Base-by-base conservation (phyloP, 1,140 invertebrate species). In the Argopecten irradians region DNA sequence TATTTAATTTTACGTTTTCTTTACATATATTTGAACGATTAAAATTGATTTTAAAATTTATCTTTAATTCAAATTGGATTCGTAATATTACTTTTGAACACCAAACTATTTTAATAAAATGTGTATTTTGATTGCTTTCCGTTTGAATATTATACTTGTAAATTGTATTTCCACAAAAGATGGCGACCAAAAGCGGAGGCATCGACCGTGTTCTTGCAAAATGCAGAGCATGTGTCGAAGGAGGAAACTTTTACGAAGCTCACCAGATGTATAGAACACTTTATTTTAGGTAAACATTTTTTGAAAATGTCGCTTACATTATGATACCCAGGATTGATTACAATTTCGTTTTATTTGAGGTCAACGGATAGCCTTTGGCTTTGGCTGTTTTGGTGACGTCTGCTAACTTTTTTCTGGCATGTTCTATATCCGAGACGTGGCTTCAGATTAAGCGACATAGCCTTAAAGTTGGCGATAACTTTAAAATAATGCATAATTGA, bases 251-350 rank as follows among this genome's bases (percentile, higher is more conserved):
- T 96, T 99, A 99, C 96, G 98, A 99, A 96, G 98, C 98, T 82
- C 98, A 99, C 96, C 98, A 99, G 96, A 98, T 99, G 97, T 99
- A 99, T 94, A 97, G 98, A 96, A 99, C 98, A 55, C 96, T 99
- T 90, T 98, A 98, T 96, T 99, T 98, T 96, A 98, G 98, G 97
- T 99, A 96, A 88, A 87, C 87, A 19, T 87, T 43, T 83, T 43
- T 9, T 32, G 16, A n/a, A 36, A 14, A 43, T 41, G 33, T 16
- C n/a, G 13, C 28, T n/a, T 13, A 39, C n/a, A n/a, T n/a, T n/a
- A 82, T 82, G 34, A 16, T 71, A 35, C 22, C 32, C 16, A 35
- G 55, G 5, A 28, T 5, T 8, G 5, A 71, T 1, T 5, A 71
- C 55, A 28, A 22, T 7, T 71, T 28, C 1, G 2, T 71, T 71